These are phyloP conservation scores for Rana temporaria DNA, from an alignment of 2,113 vertebrate species.

Conservation along the genomic window DNA sequence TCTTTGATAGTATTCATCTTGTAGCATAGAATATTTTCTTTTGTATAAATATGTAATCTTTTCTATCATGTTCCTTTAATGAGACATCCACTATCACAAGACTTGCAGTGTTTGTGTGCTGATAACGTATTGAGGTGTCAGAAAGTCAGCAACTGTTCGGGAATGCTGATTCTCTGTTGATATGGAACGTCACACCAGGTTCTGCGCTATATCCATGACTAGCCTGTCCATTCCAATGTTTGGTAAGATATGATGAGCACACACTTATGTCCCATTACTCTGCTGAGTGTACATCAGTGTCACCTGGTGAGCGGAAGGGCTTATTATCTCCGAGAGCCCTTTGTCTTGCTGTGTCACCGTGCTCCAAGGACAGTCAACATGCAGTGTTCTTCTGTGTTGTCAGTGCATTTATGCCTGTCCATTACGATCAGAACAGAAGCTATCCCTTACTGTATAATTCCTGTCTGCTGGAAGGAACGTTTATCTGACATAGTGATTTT, in stretches of 20 bases:
- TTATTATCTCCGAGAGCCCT: neutral
- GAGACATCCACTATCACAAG: neutral
- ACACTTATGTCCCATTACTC: slow-evolving; percentile 15
- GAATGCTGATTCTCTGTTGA: slow-evolving; percentile 4
- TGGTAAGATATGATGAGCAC: neutral
- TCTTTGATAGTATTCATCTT: too few species aligned
- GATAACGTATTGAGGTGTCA: slow-evolving; percentile 5
- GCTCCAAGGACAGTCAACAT: neutral
- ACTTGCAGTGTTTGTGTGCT: neutral
- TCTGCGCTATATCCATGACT: too few species aligned
- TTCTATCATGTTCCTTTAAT: too few species aligned
- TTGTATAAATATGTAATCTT: too few species aligned
- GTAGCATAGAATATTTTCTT: too few species aligned
- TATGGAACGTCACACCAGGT: neutral
- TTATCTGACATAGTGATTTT: neutral
- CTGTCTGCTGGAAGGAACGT: neutral
- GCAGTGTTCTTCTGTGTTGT: neutral
- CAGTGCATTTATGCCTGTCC: neutral
- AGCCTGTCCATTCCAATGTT: neutral
- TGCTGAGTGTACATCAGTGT: neutral
- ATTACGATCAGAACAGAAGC: neutral
- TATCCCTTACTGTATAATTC: neutral
- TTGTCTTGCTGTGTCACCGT: neutral
- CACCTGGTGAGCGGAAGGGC: neutral
- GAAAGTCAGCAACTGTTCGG: neutral